Evolutionary conservation across 1,140 invertebrate species (phyloP), one percentile per base, ranked within the genome.

Genomic region (Macrotrachela quadricornifera): DNA sequence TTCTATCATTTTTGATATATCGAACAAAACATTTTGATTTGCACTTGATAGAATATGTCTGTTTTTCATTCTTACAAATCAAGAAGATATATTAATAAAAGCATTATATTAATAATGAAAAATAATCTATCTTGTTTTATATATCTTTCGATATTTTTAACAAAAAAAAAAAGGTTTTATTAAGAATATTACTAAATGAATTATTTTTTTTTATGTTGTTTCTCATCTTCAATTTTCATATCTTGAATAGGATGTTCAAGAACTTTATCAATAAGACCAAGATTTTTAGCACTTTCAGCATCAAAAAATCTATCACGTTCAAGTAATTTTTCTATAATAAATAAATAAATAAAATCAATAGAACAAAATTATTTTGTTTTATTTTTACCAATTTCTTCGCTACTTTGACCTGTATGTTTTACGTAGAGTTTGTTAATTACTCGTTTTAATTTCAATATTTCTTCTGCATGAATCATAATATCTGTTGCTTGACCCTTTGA

Each of bases 391-490:
- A 96, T 81, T 62, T 74, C 75, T 46, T 80, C 75, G 47, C 85
- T 64, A 0, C 77, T 62, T 57, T 82, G 74, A 12, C 84, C 82
- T 11, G 91, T 92, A 65, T 99, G 94, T 67, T 85, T 85, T 0
- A 82, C 81, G 75, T 94, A 97, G 14, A 99, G 73, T 30, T 72
- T 62, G 66, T 95, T 96, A 6, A 97, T 79, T 65, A 84, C 80
- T 51, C 78, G 79, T 65, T 96, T 96, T 1, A 96, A 63, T 64
- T 91, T 88, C 13, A 88, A 69, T 58, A 97, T 96, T 73, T 97
- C 91, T 73, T 94, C 83, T 3, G 91, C 92, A 66, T 94, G 87
- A 63, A 99, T 97, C 65, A 88, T 79, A 62, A 96, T 95, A 70
- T 96, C 91, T 47, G 90, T 91, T 13, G 91, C 91, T 76, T 95